Base-by-base conservation (phyloP, 1,140 invertebrate species). In the Nephotettix cincticeps region DNA sequence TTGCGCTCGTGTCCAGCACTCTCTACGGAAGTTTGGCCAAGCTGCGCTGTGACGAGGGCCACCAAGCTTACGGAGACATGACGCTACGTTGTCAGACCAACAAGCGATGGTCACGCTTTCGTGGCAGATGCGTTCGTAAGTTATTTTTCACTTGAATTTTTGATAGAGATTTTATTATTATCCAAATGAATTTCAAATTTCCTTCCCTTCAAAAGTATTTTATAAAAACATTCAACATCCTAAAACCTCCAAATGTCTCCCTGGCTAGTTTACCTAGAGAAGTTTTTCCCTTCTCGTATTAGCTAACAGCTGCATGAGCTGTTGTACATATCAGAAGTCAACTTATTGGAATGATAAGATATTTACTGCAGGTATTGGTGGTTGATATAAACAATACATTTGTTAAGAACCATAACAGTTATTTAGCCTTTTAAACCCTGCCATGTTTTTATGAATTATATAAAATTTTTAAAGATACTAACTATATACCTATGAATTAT, bases 31-130 rank as follows among this genome's bases (percentile, higher is more conserved):
- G 81, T 70, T 79, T 80, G 64, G 76, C 84, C n/a, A 78, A 71
- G 25, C 86, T 84, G 72, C 72, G 79, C 45, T 87, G 86, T 74
- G 68, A 78, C 14, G 76, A 80, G 13, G 85, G 86, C 0, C 85
- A 83, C 71, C 76, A 76, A 72, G 76, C 83, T 45, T 79, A 80
- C 54, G 87, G 86, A 0, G 83, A 86, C 74, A 73, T 83, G 63
- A 77, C 74, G 40, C 74, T 82, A 1, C 78, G 77, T 11, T 90
- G 88, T 78, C 75, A 81, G 13, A 71, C 80, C 3, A 82, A 79
- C 71, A 81, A 83, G 23, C 82, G 79, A 25, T 90, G 88, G 88
- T 83, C 83, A 1, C 74, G 76, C 71, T 81, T 86, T 17, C 75
- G 75, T 30, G 87, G 86, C 68, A 80, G 79, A 77, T 90, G 88